A percentile compares a stretch with the other conserved stretches of the same genome.
Conservation (phyloP, 2,113 vertebrate genomes). For the Catagonus wagneri region DNA sequence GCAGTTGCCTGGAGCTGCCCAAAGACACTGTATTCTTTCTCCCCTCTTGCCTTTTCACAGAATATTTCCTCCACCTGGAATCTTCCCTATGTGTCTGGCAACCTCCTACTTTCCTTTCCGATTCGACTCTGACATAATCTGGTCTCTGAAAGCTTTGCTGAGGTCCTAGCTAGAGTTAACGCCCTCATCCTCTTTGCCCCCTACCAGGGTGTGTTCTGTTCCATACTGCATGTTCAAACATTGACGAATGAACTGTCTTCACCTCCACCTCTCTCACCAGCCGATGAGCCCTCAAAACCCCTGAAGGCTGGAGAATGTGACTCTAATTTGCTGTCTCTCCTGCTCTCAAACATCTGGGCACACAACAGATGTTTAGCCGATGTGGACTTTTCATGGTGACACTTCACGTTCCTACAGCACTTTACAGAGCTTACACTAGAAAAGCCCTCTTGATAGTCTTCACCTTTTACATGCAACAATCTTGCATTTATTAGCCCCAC, state of each 20-base stretch:
- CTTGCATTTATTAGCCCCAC: not conserved
- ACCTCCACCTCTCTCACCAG: not conserved
- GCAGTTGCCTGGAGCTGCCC: not conserved
- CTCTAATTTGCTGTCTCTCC: not conserved
- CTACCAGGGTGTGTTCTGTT: not conserved
- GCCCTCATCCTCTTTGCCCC: not conserved
- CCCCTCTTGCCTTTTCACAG: not conserved
- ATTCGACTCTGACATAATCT: not conserved
- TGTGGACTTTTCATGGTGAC: not conserved
- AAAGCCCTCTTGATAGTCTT: not conserved
- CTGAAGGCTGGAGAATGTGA: not conserved
- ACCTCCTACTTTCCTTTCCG: not conserved
- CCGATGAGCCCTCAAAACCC: not conserved
- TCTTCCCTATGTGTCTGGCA: not conserved
- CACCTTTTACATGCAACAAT: not conserved
- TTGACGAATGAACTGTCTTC: not conserved
- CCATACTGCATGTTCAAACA: not conserved
- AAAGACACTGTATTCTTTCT: not conserved
- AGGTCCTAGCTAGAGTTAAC: not conserved
- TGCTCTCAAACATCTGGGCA: not conserved
- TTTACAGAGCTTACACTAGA: not conserved
- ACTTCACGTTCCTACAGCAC: not conserved
- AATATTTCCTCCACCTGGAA: not conserved
- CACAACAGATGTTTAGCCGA: not conserved
- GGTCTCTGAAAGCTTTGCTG: not conserved